Percentiles rank a stretch among this genome's conserved stretches.
These are phyloP conservation scores for Sebastes diploproa DNA, from an alignment of 2,797 vertebrate genomes.

Conservation along the genomic window DNA sequence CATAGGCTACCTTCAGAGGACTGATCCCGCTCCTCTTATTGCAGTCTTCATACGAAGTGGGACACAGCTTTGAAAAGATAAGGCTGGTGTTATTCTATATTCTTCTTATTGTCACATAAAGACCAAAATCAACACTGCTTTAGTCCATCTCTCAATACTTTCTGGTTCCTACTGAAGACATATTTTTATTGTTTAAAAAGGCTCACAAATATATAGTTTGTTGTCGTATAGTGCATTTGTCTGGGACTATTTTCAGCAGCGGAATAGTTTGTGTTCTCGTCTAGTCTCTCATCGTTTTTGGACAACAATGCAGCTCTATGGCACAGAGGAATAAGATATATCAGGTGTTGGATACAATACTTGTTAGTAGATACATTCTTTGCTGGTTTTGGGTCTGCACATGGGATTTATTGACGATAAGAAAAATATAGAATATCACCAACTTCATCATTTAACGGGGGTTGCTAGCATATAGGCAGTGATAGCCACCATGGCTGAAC, in stretches of 20 bases:
- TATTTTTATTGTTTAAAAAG: neutral
- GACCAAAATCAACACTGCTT: neutral
- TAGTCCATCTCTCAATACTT: neutral
- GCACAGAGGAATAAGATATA: constrained; percentile 8
- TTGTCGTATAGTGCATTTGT: neutral
- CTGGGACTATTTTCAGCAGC: neutral
- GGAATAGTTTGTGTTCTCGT: neutral
- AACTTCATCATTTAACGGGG: neutral
- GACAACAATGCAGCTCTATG: constrained; percentile 2
- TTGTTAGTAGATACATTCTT: no score
- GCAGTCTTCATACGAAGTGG: neutral
- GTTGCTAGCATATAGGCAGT: constrained; percentile 29
- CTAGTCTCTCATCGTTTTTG: neutral
- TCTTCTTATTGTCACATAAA: neutral
- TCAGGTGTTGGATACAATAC: neutral
- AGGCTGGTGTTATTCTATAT: neutral
- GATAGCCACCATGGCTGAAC: constrained; percentile 6
- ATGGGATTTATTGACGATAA: no score
- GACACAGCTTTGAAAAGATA: neutral
- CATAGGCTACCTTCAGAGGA: neutral
- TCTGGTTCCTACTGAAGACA: neutral
- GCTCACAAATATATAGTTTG: neutral
- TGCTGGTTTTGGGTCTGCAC: no score
- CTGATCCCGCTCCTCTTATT: neutral
- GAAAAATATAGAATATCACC: neutral